Conservation (phyloP, 2,888 invertebrate genomes). For the Eilema sororculum region DNA sequence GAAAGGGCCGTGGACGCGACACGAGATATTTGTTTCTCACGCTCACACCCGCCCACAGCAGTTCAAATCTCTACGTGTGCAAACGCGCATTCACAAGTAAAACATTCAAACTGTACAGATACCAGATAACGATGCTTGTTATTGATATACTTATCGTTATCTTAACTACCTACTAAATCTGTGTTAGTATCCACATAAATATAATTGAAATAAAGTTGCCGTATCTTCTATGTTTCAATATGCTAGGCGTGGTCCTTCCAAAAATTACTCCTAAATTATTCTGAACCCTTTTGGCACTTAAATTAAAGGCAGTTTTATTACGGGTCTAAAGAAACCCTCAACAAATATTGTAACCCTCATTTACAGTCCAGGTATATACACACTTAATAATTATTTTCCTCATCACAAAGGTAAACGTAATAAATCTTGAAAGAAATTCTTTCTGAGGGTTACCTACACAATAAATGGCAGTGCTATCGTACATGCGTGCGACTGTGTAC, state of each 20-base stretch:
- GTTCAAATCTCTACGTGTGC: conserved; percentile 53
- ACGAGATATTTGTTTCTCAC: conserved; percentile 82
- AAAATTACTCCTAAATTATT: conserved; percentile 29
- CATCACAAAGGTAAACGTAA: conserved; percentile 32
- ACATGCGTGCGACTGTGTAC: conserved; percentile 42
- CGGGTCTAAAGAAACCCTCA: conserved; percentile 35
- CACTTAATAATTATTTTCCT: conserved; percentile 48
- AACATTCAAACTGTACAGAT: conserved; percentile 50
- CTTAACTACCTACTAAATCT: conserved; percentile 40
- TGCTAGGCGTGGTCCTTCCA: not conserved
- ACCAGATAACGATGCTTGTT: conserved; percentile 49
- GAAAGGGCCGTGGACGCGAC: conserved; percentile 71
- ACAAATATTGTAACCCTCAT: conserved; percentile 47
- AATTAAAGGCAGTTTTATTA: conserved; percentile 42
- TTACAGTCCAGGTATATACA: conserved; percentile 29
- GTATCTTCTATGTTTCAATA: conserved; percentile 23
- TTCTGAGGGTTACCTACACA: conserved; percentile 34
- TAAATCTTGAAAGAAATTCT: conserved; percentile 37
- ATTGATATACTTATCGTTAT: conserved; percentile 50
- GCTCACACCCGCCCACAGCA: conserved; percentile 81
- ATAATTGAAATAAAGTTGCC: conserved; percentile 35
- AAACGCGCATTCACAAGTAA: conserved; percentile 57
- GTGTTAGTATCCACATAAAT: conserved; percentile 39
- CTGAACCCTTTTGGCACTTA: conserved; percentile 35
- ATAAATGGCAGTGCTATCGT: conserved; percentile 38